Conservation (phyloP, 2,888 invertebrate genomes). For the Alitta virens region DNA sequence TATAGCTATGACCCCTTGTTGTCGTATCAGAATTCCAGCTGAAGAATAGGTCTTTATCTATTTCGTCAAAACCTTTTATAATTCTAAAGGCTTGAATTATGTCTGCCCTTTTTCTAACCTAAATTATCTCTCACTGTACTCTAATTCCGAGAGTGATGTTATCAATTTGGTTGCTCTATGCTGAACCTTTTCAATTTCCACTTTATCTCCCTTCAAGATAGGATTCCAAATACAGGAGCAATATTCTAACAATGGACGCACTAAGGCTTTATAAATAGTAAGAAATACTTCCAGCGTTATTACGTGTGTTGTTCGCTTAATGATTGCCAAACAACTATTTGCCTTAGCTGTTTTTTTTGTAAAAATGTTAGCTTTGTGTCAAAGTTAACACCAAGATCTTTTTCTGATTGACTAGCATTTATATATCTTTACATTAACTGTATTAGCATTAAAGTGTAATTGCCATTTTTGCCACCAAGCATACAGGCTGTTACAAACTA, state of each 20-base stretch:
- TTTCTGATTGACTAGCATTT: neutral
- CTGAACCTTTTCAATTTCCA: conserved; percentile 16
- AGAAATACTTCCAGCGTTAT: conserved; percentile 6
- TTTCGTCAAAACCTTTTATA: no score
- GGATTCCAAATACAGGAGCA: conserved; percentile 3
- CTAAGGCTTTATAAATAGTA: conserved; percentile 13
- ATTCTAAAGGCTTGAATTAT: no score
- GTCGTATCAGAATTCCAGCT: no score
- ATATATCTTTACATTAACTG: no score
- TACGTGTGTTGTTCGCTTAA: conserved; percentile 3
- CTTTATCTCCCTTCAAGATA: conserved; percentile 8
- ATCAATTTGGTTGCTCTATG: conserved; percentile 11
- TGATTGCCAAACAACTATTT: conserved; percentile 12
- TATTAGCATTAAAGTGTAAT: no score
- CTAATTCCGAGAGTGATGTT: neutral
- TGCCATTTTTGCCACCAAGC: no score
- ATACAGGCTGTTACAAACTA: no score
- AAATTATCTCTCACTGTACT: conserved; percentile 8
- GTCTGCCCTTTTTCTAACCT: no score
- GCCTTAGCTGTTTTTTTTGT: conserved; percentile 11
- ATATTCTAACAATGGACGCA: conserved; percentile 18
- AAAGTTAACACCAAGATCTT: conserved; percentile 16
- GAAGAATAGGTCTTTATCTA: no score
- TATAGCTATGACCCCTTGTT: no score
- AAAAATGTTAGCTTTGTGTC: conserved; percentile 12